Base-by-base conservation (phyloP, 2,113 vertebrate genomes). In the Taxidea taxus region DNA sequence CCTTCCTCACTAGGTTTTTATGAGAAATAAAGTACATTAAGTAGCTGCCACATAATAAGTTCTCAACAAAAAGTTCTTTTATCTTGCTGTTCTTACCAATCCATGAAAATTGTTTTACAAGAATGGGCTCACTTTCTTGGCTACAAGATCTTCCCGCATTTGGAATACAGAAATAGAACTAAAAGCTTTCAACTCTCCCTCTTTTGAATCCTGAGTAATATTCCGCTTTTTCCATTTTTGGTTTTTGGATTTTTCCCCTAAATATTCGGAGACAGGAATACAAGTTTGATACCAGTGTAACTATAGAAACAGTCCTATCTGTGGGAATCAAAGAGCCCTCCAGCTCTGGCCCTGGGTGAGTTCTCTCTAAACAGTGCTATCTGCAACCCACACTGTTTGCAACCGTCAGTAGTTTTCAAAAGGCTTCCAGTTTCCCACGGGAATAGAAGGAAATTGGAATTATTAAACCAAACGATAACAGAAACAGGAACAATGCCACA, bases 371-470 rank as follows among this genome's bases (percentile, higher is more conserved):
- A 75, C 11, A 82, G 47, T 7, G 44, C 93, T 96, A n/a, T 95
- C 93, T 95, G 83, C 4, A 23, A 25, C 54, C 64, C 92, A 92
- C 84, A 92, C 42, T 72, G 16, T 56, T 96, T 85, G 90, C 85
- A 80, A 56, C 58, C 20, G 20, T 44, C 81, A 58, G 80, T 20
- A 29, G 39, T 89, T 91, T 93, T 54, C 49, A 44, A 95, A 96
- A 97, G 96, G 47, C 58, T 92, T 68, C 97, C 96, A 97, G 90
- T 94, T 98, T 98, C 98, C 90, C 95, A 72, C n/a, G 75, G 93
- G 97, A 98, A 98, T 98, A 98, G 44, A 96, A 97, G 97, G 93
- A 98, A 98, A 98, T 92, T 93, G 80, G 98, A 97, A 98, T 90
- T 97, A 78, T 72, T 77, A 83, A 97, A 96, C 44, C 96, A 95